Conservation (phyloP, 2,888 invertebrate species). For the Patella caerulea region DNA sequence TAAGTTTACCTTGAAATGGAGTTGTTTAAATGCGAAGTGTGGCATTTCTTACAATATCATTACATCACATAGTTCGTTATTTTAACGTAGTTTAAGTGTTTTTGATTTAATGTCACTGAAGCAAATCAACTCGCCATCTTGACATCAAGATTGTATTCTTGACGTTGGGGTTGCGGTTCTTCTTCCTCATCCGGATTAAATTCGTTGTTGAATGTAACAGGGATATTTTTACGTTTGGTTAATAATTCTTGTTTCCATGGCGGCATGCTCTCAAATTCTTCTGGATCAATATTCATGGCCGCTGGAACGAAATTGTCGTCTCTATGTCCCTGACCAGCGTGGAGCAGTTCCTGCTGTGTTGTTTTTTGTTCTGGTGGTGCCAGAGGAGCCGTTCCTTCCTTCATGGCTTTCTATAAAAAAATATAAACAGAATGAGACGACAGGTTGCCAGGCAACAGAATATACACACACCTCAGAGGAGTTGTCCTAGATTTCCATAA, state of each 20-base stretch:
- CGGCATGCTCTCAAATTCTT: slow-evolving; percentile 55
- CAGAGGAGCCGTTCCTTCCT: neutral
- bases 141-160: neutral
- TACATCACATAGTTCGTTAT: too few species aligned
- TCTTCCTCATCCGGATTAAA: slow-evolving; percentile 42
- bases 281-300: slow-evolving; percentile 42
- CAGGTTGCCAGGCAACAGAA: too few species aligned
- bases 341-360: neutral
- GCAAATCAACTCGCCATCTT: neutral
- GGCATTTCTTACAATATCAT: too few species aligned
- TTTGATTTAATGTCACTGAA: neutral
- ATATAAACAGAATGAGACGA: too few species aligned
- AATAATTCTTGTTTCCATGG: slow-evolving; percentile 58
- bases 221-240: slow-evolving; percentile 46
- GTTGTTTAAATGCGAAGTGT: too few species aligned
- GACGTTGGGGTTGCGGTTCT: slow-evolving; percentile 11
- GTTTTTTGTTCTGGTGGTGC: neutral
- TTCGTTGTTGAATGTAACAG: slow-evolving; percentile 43
- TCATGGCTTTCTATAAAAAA: neutral
- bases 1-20: too few species aligned
- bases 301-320: slow-evolving; percentile 40
- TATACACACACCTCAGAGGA: too few species aligned
- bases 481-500: too few species aligned
- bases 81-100: too few species aligned
- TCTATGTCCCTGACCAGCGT: neutral